Evolutionary conservation across 2,113 vertebrate species (phyloP).

Genomic region (Platichthys flesus): DNA sequence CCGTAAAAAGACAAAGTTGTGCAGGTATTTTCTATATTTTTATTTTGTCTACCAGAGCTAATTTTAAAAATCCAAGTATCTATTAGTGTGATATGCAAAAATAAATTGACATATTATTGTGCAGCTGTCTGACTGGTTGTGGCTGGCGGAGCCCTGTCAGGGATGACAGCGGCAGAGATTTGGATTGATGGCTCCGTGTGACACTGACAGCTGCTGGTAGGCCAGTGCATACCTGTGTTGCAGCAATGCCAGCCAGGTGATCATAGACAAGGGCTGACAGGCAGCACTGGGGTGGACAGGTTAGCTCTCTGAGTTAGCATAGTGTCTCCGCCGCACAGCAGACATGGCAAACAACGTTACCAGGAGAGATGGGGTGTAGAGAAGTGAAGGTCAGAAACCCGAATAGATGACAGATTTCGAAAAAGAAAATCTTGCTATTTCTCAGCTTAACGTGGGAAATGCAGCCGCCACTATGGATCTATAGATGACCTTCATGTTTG

Average conservation of each 20-base stretch:
- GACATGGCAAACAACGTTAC: slow-evolving; percentile 66
- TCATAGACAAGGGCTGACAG: slow-evolving; percentile 70
- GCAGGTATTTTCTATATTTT: no score
- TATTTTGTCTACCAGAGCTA: slow-evolving; percentile 20
- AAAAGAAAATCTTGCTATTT: slow-evolving; percentile 54
- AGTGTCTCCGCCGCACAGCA: slow-evolving; percentile 56
- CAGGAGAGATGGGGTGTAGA: slow-evolving; percentile 53
- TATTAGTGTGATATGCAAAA: slow-evolving; percentile 53
- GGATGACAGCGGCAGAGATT: slow-evolving; percentile 61
- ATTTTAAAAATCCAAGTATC: slow-evolving; percentile 40
- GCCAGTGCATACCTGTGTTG: slow-evolving; percentile 57
- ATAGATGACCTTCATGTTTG: slow-evolving; percentile 55
- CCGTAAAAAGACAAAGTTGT: background rate
- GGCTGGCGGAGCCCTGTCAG: slow-evolving; percentile 62
- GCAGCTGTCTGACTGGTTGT: slow-evolving; percentile 55
- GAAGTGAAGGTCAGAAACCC: slow-evolving; percentile 61
- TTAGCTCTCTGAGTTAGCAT: slow-evolving; percentile 62
- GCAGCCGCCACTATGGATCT: slow-evolving; percentile 36
- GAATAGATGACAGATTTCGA: slow-evolving; percentile 22
- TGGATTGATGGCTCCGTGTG: slow-evolving; percentile 74
- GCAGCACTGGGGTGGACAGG: slow-evolving; percentile 54
- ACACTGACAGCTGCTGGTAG: slow-evolving; percentile 72
- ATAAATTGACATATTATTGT: slow-evolving; percentile 59
- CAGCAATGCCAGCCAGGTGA: slow-evolving; percentile 63
- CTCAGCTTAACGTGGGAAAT: slow-evolving; percentile 50